These are phyloP conservation scores for Malurus alboscapulatus DNA, from an alignment of 2,113 vertebrate species.

Conservation along the genomic window DNA sequence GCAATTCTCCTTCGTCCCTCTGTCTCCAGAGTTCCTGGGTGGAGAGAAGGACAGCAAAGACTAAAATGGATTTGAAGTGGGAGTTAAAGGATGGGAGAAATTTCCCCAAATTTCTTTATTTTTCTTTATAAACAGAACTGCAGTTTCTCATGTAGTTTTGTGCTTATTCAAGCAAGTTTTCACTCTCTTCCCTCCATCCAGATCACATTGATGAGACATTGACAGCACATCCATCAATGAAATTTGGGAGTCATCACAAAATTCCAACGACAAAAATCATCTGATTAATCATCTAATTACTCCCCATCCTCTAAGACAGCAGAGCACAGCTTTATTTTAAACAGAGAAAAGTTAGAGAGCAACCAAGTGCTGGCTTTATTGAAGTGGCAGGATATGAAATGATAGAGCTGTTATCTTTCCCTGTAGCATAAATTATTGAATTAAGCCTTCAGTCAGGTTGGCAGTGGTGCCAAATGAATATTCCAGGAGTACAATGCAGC, in stretches of 20 bases:
- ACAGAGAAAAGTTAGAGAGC: background rate
- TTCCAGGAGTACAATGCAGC: slow-evolving; percentile 9
- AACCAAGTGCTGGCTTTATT: slow-evolving; percentile 36
- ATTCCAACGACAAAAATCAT: background rate
- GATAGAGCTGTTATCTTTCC: slow-evolving; percentile 53
- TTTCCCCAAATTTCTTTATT: background rate
- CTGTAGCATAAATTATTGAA: slow-evolving; percentile 51
- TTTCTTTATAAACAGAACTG: background rate
- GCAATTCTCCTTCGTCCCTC: background rate
- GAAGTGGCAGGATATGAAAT: slow-evolving; percentile 54
- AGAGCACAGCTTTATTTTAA: background rate
- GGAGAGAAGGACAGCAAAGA: fast-evolving
- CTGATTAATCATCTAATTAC: background rate
- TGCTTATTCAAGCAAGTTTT: background rate
- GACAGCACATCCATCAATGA: background rate
- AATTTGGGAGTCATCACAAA: background rate
- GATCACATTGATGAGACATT: background rate
- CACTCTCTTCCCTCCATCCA: background rate
- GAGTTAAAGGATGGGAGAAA: background rate
- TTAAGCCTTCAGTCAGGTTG: slow-evolving; percentile 53
- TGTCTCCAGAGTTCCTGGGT: background rate
- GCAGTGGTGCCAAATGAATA: slow-evolving; percentile 36
- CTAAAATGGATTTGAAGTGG: background rate
- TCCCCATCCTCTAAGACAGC: background rate
- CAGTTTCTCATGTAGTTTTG: background rate